Base-by-base conservation (phyloP, 2,888 invertebrate genomes). In the Pimpla rufipes region DNA sequence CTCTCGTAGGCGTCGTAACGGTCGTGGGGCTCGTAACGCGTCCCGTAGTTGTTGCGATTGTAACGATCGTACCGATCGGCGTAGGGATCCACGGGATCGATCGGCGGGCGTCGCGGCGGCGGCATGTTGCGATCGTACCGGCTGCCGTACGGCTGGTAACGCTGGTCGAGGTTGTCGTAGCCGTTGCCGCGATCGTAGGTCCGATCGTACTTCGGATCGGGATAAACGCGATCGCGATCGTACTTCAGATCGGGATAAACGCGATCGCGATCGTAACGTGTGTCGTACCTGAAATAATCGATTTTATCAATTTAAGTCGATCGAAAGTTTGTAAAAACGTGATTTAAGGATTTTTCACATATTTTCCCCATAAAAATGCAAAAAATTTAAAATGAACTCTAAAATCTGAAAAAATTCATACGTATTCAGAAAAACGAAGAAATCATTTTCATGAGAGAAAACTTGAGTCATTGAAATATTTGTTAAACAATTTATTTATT, bases 181-280 rank as follows among this genome's bases (percentile, higher is more conserved):
- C 91, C 91, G 66, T 91, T 91, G 55, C 91, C 91, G 10, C 91
- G 91, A 13, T 91, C 90, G 79, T 88, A 88, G 55, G 85, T 87
- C n/a, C 87, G 87, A 75, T 88, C 87, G 68, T 88, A 87, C 42
- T 67, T 83, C 29, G 73, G 87, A 86, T 10, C 88, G 77, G 88
- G 86, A 78, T 89, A 87, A 81, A 87, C 87, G 40, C 89, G 89
- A 81, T 90, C 89, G 11, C 87, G 87, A 75, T 88, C 87, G 68
- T 88, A 87, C 42, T 67, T 83, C 29, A 68, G 87, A 86, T 10
- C 88, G 77, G 88, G 86, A 78, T 89, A 87, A 81, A 87, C 87
- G 40, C 89, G 89, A 81, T 90, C 89, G 37, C 90, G 88, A 66
- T 87, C 88, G 45, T 85, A 85, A 2, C 88, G 81, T 11, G 81